Base-by-base conservation (phyloP, 1,140 invertebrate genomes). In the Papilio machaon region DNA sequence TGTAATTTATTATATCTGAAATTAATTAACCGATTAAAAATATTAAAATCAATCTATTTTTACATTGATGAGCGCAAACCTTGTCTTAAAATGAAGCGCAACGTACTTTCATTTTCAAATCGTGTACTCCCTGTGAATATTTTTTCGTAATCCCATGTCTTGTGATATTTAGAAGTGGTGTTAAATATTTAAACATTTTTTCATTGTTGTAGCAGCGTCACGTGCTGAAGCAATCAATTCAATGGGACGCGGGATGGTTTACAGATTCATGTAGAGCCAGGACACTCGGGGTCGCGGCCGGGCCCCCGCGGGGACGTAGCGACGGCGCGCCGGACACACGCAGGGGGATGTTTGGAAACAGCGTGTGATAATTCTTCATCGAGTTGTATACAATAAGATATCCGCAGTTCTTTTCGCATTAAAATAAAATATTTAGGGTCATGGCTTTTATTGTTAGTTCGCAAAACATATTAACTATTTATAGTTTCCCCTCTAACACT, bases 141-240 rank as follows among this genome's bases (percentile, higher is more conserved):
- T 60, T 9, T 60, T 60, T 23, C 7, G 19, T 19, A 60, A 19
- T 64, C 9, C 9, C 23, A 11, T 30, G 19, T 23, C 19, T 30
- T 19, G 19, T 30, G 10, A 64, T 30, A 23, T 3, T 5, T 10
- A 35, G 30, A 35, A 23, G 2, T 64, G 13, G 6, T 30, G 2
- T 70, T 35, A 15, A 70, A 17, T 70, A 15, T 70, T 35, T 70
- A 70, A 70, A 19, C 5, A 70, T 0, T 4, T 47, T 30, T 46
- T 46, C 23, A 17, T 58, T 58, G n/a, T 58, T 13, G 6, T 8
- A 46, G 73, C 73, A 19, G 2, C 43, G 73, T 10, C 73, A 46
- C 73, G n/a, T 73, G 73, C 46, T 73, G n/a, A 73, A 73, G 17
- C 38, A 73, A 46, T 73, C 70, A 73, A 43, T 73, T 73, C 73